Conservation (phyloP, 2,797 vertebrate species). For the Coregonus ussuriensis region DNA sequence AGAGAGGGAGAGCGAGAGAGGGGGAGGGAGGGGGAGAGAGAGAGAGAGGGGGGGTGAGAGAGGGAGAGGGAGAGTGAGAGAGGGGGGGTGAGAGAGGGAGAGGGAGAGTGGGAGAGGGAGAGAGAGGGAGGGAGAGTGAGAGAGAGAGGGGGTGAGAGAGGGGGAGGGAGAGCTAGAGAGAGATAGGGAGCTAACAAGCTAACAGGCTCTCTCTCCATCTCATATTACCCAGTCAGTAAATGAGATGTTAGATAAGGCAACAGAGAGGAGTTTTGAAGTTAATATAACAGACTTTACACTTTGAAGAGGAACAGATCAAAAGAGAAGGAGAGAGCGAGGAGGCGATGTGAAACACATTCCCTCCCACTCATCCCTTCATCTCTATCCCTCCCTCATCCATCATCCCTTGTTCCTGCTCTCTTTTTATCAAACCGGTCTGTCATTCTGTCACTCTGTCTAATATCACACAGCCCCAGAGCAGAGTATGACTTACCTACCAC, state of each 20-base stretch:
- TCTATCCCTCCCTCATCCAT: conserved; percentile 63
- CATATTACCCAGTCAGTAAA: conserved; percentile 62
- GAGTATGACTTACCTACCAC: conserved; percentile 37
- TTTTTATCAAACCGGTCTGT: conserved; percentile 53
- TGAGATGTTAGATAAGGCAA: conserved; percentile 71
- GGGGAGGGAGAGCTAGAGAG: not conserved
- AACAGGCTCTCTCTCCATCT: conserved; percentile 46
- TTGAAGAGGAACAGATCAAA: conserved; percentile 75
- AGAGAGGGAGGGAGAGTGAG: not conserved
- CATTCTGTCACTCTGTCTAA: conserved; percentile 58
- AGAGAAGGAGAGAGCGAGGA: conserved; percentile 44
- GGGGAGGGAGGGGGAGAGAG: not conserved
- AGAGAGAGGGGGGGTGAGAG: not conserved
- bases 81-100: not conserved
- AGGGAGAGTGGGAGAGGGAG: not conserved
- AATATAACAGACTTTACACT: conserved; percentile 68
- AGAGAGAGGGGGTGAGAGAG: not conserved
- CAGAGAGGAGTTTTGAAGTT: conserved; percentile 60
- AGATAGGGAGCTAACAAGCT: not conserved
- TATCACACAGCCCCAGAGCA: conserved; percentile 53
- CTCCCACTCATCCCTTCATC: conserved; percentile 62
- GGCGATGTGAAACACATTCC: conserved; percentile 73
- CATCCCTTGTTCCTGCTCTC: conserved; percentile 56
- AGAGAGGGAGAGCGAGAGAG: not conserved
- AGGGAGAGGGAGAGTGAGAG: not conserved